Conservation (phyloP, 2,888 invertebrate genomes). For the Temnothorax unifasciatus region DNA sequence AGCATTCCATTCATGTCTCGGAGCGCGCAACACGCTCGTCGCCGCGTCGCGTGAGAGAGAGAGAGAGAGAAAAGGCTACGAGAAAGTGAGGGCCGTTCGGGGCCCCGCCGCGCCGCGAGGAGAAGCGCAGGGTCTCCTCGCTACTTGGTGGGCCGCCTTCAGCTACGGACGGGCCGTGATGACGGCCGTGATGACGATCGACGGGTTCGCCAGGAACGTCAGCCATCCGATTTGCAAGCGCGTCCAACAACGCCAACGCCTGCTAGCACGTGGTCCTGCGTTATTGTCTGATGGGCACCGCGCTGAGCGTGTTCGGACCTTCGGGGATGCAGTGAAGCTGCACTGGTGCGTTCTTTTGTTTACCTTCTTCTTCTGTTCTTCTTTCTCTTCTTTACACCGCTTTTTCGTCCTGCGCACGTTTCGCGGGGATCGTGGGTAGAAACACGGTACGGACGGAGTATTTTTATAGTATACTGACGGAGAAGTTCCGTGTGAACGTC, state of each 20-base stretch:
- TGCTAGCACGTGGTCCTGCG: constrained; percentile 63
- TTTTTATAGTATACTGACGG: constrained; percentile 9
- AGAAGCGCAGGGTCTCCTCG: constrained; percentile 32
- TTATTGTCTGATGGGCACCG: neutral
- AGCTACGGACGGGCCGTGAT: constrained; percentile 50
- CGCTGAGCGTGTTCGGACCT: neutral
- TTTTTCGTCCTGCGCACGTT: neutral
- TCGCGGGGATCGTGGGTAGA: neutral
- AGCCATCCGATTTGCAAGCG: constrained; percentile 22
- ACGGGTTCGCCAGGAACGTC: constrained; percentile 44
- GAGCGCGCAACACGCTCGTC: constrained; percentile 77
- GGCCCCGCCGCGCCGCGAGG: constrained; percentile 41
- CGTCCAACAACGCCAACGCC: constrained; percentile 52
- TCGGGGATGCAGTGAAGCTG: constrained; percentile 47
- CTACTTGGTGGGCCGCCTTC: constrained; percentile 67
- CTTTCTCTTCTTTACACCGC: neutral
- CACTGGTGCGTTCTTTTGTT: constrained; percentile 52
- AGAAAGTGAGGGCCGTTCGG: constrained; percentile 66
- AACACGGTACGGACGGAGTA: neutral
- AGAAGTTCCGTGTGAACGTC: neutral
- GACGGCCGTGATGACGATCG: constrained; percentile 68
- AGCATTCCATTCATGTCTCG: constrained; percentile 84
- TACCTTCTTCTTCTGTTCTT: constrained; percentile 42
- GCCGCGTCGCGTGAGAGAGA: constrained; percentile 71
- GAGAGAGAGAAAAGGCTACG: constrained; percentile 55